Evolutionary conservation across 2,888 invertebrate genomes (phyloP).

Genomic region (Carabus problematicus): DNA sequence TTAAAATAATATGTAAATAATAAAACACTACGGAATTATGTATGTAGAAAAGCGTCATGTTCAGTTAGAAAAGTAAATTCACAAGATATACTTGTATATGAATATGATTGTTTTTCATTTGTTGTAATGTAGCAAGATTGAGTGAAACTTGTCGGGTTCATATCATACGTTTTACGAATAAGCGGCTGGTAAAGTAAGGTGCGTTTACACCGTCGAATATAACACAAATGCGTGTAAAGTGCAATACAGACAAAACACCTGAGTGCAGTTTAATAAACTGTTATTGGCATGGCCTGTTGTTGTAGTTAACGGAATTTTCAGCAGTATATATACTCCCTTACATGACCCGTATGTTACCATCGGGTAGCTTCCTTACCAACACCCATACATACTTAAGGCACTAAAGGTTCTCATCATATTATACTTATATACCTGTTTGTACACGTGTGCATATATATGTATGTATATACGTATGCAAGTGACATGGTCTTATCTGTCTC

Average conservation of each 20-base stretch:
- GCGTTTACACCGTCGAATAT: constrained; percentile 5
- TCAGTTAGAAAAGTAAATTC: no score
- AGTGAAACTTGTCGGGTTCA: no score
- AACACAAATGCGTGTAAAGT: constrained; percentile 2
- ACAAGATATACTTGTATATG: no score
- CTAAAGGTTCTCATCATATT: constrained; percentile 20
- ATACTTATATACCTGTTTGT: neutral
- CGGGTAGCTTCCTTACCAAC: constrained; percentile 6
- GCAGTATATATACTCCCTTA: constrained; percentile 8
- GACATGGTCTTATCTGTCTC: constrained; percentile 50
- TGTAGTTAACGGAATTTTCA: constrained; percentile 27
- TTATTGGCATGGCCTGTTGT: constrained; percentile 25
- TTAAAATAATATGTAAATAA: no score
- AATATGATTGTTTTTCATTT: no score
- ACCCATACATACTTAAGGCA: constrained; percentile 2
- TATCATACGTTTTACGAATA: no score
- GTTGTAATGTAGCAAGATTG: no score
- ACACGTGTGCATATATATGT: constrained; percentile 17
- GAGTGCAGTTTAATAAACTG: constrained; percentile 36
- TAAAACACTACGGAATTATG: no score
- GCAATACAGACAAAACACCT: constrained; percentile 28
- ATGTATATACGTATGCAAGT: neutral
- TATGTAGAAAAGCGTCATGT: no score
- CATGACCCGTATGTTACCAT: constrained; percentile 15
- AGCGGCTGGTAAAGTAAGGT: neutral